Evolutionary conservation across 2,113 vertebrate genomes (phyloP).

Genomic region (Eulemur macaco): DNA sequence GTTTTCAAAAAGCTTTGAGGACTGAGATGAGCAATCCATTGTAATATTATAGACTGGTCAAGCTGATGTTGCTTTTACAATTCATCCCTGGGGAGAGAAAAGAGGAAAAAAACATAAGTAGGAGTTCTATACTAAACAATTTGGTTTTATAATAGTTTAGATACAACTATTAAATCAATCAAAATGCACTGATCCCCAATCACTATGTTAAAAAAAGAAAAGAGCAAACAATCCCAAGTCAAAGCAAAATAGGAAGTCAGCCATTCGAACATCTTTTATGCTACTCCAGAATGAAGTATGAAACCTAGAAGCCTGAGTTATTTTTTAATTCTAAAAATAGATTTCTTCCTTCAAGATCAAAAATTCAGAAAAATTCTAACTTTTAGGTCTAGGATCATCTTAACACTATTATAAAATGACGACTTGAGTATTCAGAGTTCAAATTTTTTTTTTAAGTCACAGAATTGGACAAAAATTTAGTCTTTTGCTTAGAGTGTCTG

Average conservation of each 20-base stretch:
- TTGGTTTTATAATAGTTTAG: slow-evolving; percentile 8
- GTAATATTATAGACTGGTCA: slow-evolving; percentile 85
- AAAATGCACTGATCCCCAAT: slow-evolving; percentile 53
- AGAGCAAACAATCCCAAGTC: slow-evolving; percentile 47
- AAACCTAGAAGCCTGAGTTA: slow-evolving; percentile 5
- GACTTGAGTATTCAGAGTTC: slow-evolving; percentile 25
- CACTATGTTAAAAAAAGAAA: not conserved
- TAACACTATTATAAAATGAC: slow-evolving; percentile 37
- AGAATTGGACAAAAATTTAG: slow-evolving; percentile 35
- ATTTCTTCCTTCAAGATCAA: slow-evolving; percentile 31
- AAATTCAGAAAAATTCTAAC: slow-evolving; percentile 23
- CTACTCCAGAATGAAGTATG: slow-evolving; percentile 43
- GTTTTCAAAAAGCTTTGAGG: slow-evolving; percentile 89
- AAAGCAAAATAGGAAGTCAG: slow-evolving; percentile 69
- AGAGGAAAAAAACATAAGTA: slow-evolving; percentile 59
- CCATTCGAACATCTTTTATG: slow-evolving; percentile 40
- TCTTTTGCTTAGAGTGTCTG: slow-evolving; percentile 21
- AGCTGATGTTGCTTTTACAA: slow-evolving; percentile 90
- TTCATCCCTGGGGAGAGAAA: slow-evolving; percentile 93
- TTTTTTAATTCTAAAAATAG: slow-evolving; percentile 33
- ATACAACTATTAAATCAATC: slow-evolving; percentile 45
- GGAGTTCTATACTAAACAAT: slow-evolving; percentile 55
- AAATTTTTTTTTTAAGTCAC: not conserved
- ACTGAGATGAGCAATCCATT: slow-evolving; percentile 88
- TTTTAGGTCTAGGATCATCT: slow-evolving; percentile 3